Evolutionary conservation across 2,888 invertebrate species (phyloP), one percentile per base, ranked within the genome.

Genomic region (Lithosia quadra): DNA sequence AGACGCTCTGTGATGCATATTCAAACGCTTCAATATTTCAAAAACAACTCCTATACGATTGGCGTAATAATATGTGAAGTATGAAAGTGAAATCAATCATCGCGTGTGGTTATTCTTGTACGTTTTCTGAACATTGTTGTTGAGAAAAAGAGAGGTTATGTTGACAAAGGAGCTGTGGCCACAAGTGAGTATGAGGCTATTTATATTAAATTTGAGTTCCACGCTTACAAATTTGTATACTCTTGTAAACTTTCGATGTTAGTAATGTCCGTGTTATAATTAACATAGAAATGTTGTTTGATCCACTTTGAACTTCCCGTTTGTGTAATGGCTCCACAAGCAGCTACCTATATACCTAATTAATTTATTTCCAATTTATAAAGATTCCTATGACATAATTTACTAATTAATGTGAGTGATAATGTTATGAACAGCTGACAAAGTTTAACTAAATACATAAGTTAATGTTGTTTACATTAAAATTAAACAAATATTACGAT

Each of bases 121-220:
- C 67, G 67, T 67, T 69, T 63, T n/a, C 55, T 68, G 56, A 65
- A 65, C 57, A 63, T 73, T 69, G 60, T 71, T 68, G 67, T 70
- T 67, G 64, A 21, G 62, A 66, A 22, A 67, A 72, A 77, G 79
- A 85, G 88, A 92, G 92, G 92, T 93, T 93, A 93, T 93, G 93
- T 93, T 92, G 87, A 91, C 91, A 80, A 89, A 90, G 79, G 85
- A 88, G 75, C 75, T 87, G 76, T 87, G 88, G 87, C 80, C 84
- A 36, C 83, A 82, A 71, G 92, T 92, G 74, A 92, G 92, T 91
- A 80, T 59, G 68, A 56, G 73, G n/a, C 59, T 71, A 21, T 15
- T 70, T 59, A 28, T 70, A 57, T 65, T 63, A 61, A 56, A 69
- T 78, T 65, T 18, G 4, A 33, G 21, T 36, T 13, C 58, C 68